A percentile compares a stretch with the other conserved stretches of the same genome.
Conservation (phyloP, 2,113 vertebrate genomes). For the Anhinga rufa region DNA sequence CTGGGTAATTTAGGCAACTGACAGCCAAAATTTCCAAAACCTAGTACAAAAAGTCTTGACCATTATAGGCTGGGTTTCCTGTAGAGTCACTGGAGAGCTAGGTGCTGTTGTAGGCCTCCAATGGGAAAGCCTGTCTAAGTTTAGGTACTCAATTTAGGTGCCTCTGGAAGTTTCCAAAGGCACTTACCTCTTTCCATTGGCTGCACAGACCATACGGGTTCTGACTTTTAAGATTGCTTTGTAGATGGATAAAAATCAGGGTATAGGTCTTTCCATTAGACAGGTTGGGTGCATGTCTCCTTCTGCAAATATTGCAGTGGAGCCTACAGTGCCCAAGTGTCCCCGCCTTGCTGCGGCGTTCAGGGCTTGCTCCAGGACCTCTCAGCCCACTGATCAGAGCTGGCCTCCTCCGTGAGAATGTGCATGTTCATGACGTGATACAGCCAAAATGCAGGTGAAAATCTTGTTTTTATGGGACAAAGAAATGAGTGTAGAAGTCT, state of each 20-base stretch:
- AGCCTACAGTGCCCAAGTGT: background rate
- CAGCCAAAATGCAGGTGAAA: background rate
- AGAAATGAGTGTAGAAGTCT: background rate
- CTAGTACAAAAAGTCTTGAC: background rate
- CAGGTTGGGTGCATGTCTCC: fast-evolving
- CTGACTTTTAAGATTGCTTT: background rate
- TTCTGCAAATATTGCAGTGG: background rate
- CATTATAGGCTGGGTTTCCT: background rate
- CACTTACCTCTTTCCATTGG: background rate
- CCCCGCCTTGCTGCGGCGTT: background rate
- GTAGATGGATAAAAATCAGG: background rate
- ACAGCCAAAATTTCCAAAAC: background rate
- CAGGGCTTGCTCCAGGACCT: background rate
- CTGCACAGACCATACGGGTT: fast-evolving
- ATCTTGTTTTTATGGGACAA: background rate
- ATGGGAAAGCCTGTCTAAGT: background rate
- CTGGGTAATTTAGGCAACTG: background rate
- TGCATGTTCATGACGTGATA: background rate
- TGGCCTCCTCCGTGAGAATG: background rate
- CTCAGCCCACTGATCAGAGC: background rate
- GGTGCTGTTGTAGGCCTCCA: background rate
- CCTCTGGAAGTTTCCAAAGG: background rate
- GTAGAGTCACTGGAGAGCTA: background rate
- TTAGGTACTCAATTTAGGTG: background rate
- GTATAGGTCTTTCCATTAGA: background rate